Evolutionary conservation across 2,113 vertebrate species (phyloP).

Genomic region (Psittacara wagleri): DNA sequence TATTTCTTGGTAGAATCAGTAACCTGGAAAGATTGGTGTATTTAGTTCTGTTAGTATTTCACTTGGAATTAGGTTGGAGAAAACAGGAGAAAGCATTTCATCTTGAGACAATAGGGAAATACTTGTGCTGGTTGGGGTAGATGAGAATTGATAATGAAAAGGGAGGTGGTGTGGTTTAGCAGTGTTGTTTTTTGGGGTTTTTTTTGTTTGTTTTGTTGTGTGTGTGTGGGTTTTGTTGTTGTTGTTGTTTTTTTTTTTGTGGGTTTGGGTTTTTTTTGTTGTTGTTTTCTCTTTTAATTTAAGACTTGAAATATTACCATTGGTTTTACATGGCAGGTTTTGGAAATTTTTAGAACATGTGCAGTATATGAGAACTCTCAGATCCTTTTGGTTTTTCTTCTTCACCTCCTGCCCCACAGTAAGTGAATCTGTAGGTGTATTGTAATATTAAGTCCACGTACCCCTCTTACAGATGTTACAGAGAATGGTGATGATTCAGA

Average conservation of each 20-base stretch:
- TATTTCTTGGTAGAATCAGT: background rate
- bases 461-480: background rate
- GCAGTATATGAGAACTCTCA: background rate
- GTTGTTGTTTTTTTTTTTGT: background rate
- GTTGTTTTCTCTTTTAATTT: background rate
- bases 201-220: too few species aligned
- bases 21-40: background rate
- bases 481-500: background rate
- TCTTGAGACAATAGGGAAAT: background rate
- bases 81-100: background rate
- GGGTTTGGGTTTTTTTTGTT: accelerated
- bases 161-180: background rate
- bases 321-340: background rate
- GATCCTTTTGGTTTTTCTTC: background rate
- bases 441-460: background rate
- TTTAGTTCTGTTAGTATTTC: background rate
- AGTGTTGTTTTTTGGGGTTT: accelerated
- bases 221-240: too few species aligned
- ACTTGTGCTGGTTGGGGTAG: background rate
- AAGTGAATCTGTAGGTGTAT: background rate
- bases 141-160: background rate
- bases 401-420: background rate
- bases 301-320: background rate
- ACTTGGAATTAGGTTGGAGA: background rate
- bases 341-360: background rate